Evolutionary conservation across 2,888 invertebrate species (phyloP), one percentile per base, ranked within the genome.

Genomic region (Latheticus oryzae): DNA sequence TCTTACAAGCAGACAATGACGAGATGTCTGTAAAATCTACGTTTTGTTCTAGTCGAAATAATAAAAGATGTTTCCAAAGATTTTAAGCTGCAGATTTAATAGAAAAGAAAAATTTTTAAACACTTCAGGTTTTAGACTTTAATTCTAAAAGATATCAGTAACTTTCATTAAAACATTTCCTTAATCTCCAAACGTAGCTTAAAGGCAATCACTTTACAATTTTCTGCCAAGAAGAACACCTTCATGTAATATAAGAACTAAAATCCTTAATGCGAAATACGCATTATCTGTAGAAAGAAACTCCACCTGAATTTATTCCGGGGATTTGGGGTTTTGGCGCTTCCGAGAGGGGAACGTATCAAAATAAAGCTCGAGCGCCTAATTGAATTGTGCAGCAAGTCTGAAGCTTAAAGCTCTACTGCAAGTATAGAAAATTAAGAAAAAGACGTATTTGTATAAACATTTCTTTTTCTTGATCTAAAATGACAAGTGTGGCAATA

Each of bases 401-500:
- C 26, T n/a, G n/a, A n/a, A n/a, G n/a, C n/a, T n/a, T n/a, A n/a
- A n/a, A n/a, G n/a, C n/a, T n/a, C n/a, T n/a, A n/a, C n/a, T n/a
- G n/a, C n/a, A n/a, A n/a, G n/a, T n/a, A n/a, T n/a, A n/a, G n/a
- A n/a, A n/a, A n/a, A n/a, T n/a, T n/a, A n/a, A n/a, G n/a, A n/a
- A n/a, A n/a, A n/a, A n/a, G n/a, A n/a, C n/a, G n/a, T n/a, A n/a
- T n/a, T n/a, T n/a, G n/a, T n/a, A n/a, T n/a, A n/a, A n/a, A n/a
- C n/a, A n/a, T n/a, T n/a, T n/a, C n/a, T n/a, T n/a, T n/a, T n/a
- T n/a, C n/a, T n/a, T n/a, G n/a, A n/a, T n/a, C n/a, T n/a, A n/a
- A n/a, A n/a, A n/a, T n/a, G 30, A 45, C 45, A 45, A 45, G 30
- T 45, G 30, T 30, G 45, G 28, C 45, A 32, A 45, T 45, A 30